phyloP scores from a whole-genome alignment of 2,888 invertebrate genomes.

The Pocota personata region DNA sequence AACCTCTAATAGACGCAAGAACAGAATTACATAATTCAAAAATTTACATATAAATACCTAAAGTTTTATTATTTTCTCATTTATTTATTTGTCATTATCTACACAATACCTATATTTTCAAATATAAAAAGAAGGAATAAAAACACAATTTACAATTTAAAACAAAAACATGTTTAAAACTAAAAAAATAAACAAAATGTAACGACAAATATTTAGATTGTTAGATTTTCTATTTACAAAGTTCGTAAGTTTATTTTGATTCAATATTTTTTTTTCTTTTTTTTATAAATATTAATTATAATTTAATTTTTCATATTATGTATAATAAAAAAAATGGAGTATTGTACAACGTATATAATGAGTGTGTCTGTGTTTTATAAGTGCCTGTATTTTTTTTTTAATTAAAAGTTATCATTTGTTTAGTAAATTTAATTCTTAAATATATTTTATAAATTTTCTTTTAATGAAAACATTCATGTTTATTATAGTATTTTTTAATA shows the following conservation, averaged over 20 bases:
- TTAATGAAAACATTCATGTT: slow-evolving; percentile 49
- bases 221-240: slow-evolving; percentile 51
- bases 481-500: neutral
- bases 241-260: slow-evolving; percentile 61
- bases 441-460: slow-evolving; percentile 16
- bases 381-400: slow-evolving; percentile 19
- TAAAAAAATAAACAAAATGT: slow-evolving; percentile 15
- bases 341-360: slow-evolving; percentile 58
- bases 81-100: slow-evolving; percentile 57
- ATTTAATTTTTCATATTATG: slow-evolving; percentile 1
- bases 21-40: slow-evolving; percentile 46
- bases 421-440: slow-evolving; percentile 19
- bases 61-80: slow-evolving; percentile 23
- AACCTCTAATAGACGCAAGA: slow-evolving; percentile 42
- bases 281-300: slow-evolving; percentile 11
- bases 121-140: neutral
- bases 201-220: slow-evolving; percentile 33
- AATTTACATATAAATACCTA: slow-evolving; percentile 54
- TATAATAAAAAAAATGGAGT: slow-evolving; percentile 49
- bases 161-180: slow-evolving; percentile 13
- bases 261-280: slow-evolving; percentile 25
- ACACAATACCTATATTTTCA: slow-evolving; percentile 45
- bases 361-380: slow-evolving; percentile 16
- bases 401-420: neutral
- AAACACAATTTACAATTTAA: slow-evolving; percentile 33